Conservation (phyloP, 2,888 invertebrate genomes). For the Chironomus tentans region DNA sequence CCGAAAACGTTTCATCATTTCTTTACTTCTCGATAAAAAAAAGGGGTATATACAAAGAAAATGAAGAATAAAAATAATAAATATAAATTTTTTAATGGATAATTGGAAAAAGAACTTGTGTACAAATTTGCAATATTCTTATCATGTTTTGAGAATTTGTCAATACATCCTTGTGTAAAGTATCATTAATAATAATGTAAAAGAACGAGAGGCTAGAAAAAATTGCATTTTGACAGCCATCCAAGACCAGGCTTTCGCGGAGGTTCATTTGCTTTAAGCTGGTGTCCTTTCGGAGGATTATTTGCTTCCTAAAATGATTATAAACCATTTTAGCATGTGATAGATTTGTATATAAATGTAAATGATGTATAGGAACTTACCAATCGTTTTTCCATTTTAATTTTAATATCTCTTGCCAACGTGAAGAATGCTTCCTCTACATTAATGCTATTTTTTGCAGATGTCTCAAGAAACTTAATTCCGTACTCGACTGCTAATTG, state of each 20-base stretch:
- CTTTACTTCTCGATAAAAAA: background rate
- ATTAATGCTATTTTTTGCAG: conserved; percentile 95
- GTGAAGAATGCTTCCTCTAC: conserved; percentile 98
- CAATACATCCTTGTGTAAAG: background rate
- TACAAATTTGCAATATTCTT: background rate
- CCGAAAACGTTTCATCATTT: background rate
- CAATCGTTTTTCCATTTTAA: conserved; percentile 97
- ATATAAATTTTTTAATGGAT: background rate
- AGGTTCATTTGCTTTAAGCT: conserved; percentile 67
- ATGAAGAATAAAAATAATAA: background rate
- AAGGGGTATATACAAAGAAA: background rate
- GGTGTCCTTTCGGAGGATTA: conserved; percentile 78
- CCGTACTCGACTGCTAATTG: conserved; percentile 96
- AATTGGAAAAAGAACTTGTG: too few relatives aligned
- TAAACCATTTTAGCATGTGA: background rate
- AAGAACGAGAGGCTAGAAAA: conserved; percentile 62
- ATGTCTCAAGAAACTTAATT: conserved; percentile 98
- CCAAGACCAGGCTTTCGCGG: conserved; percentile 71
- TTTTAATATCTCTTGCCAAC: conserved; percentile 93
- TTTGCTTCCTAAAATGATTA: conserved; percentile 64
- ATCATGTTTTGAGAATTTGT: background rate
- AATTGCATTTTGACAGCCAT: conserved; percentile 77
- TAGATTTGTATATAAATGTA: background rate
- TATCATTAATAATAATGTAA: too few relatives aligned
- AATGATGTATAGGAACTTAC: conserved; percentile 47